Evolutionary conservation across 2,113 vertebrate genomes (phyloP).

Genomic region (Spea multiplicata): DNA sequence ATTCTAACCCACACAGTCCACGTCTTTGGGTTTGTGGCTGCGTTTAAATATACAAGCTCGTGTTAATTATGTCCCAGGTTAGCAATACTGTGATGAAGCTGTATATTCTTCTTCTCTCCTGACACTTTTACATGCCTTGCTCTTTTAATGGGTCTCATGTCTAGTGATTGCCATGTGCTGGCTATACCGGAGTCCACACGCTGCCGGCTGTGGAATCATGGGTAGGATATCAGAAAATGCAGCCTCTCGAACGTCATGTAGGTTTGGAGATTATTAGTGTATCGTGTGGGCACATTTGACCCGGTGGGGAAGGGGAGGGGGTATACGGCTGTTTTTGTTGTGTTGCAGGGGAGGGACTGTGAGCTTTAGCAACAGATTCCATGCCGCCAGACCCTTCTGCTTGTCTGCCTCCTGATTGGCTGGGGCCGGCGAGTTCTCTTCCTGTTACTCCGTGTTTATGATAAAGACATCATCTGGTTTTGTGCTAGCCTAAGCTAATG

Average conservation of each 20-base stretch:
- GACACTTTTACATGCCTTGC: too few relatives aligned
- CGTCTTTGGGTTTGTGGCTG: too few relatives aligned
- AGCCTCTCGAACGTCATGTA: slow-evolving; percentile 28
- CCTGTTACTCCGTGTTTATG: slow-evolving; percentile 22
- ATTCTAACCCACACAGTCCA: too few relatives aligned
- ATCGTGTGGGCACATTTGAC: slow-evolving; percentile 46
- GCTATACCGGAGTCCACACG: slow-evolving; percentile 11
- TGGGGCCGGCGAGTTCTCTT: slow-evolving; percentile 45
- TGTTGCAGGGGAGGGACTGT: slow-evolving; percentile 49
- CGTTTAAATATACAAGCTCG: too few relatives aligned
- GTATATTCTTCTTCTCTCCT: too few relatives aligned
- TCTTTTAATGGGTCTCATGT: too few relatives aligned
- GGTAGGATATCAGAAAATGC: slow-evolving; percentile 46
- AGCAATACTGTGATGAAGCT: too few relatives aligned
- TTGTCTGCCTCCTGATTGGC: slow-evolving; percentile 61
- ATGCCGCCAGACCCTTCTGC: slow-evolving; percentile 56
- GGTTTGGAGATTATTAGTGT: slow-evolving; percentile 37
- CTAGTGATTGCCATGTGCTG: neutral
- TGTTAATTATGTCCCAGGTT: too few relatives aligned
- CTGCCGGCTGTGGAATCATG: slow-evolving; percentile 49
- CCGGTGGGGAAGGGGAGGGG: slow-evolving; percentile 46
- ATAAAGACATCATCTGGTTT: slow-evolving; percentile 20
- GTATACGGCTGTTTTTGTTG: slow-evolving; percentile 49
- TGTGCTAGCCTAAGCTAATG: slow-evolving; percentile 14
- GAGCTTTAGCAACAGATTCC: slow-evolving; percentile 58